Base-by-base conservation (phyloP, 2,888 invertebrate species). In the Brachynemurus nebulosus region DNA sequence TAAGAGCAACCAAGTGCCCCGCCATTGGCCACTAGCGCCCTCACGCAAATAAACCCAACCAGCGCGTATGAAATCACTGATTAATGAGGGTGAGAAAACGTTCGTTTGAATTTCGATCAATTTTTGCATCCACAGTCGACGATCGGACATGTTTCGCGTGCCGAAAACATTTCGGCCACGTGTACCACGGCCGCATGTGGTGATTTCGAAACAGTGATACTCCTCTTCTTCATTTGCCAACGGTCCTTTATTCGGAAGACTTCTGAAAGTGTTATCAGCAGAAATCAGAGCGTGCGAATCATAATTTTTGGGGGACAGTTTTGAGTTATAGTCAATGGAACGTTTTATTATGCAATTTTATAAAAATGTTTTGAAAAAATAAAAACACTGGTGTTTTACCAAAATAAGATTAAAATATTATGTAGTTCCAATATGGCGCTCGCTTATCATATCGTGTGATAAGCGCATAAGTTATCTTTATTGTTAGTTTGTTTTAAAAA, bases 1-100 rank as follows among this genome's bases (percentile, higher is more conserved):
- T 23, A 89, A 65, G 56, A 88, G 71, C 42, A 88, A 56, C 88
- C 88, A 89, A 1, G 84, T 80, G n/a, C 83, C 79, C 25, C 74
- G 73, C 88, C 89, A 86, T 43, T 71, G 69, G 1, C 80, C 78
- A 38, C 78, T 76, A 25, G 83, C 75, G 9, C 80, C 75, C 76
- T 80, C 48, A 54, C 61, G 52, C n/a, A 88, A 64, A 59, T 81
- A 86, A 52, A 83, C 82, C 86, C 86, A 88, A 18, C 88, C 88
- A 51, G 80, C 78, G 56, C 84, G 67, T 12, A 77, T 79, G 54
- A 76, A 81, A 57, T 84, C 81, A 2, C 80, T 69, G 0, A 79
- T 76, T 47, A 81, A 74, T 54, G 76, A 78, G 1, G 73, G 63
- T 2, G 81, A 76, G 57, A 81, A 77, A n/a, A 71, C 69, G 20